Evolutionary conservation across 2,888 invertebrate species (phyloP), one percentile per base, ranked within the genome.

Genomic region (Phymatocera aterrima): DNA sequence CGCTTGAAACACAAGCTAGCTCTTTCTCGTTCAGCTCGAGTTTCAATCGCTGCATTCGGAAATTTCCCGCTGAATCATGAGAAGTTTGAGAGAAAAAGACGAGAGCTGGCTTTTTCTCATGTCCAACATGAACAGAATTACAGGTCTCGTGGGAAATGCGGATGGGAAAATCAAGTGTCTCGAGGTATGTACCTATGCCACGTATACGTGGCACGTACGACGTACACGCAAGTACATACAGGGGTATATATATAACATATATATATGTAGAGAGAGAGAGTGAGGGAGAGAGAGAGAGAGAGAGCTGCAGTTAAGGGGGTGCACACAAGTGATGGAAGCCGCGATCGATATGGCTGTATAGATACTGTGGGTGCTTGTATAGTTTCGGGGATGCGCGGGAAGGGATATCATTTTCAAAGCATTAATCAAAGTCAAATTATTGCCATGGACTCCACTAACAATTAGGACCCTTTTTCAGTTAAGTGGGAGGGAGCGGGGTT

Each of bases 271-370:
- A n/a, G n/a, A n/a, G n/a, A n/a, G n/a, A n/a, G n/a, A n/a, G n/a
- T n/a, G n/a, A n/a, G n/a, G n/a, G n/a, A n/a, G n/a, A n/a, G n/a
- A n/a, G n/a, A n/a, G n/a, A n/a, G n/a, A n/a, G n/a, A n/a, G n/a
- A n/a, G n/a, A n/a, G n/a, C n/a, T n/a, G 37, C 18, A 12, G 51
- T 15, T 64, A 18, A 37, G 34, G 15, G 18, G 61, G 61, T 64
- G 34, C 34, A 64, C 21, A 75, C 75, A 75, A 75, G 75, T 75
- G 75, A 75, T 75, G 75, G 75, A 57, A 54, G 75, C 40, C 75
- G 75, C 57, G 75, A 75, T 75, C 75, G 75, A 75, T 75, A 75
- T 75, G 75, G 75, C 60, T 60, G 60, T 75, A 75, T 75, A 57
- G 75, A 40, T 60, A 75, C 75, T 75, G 75, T 75, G 60, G 57